phyloP scores from a whole-genome alignment of 2,113 vertebrate genomes.

The Atrichornis clamosus region DNA sequence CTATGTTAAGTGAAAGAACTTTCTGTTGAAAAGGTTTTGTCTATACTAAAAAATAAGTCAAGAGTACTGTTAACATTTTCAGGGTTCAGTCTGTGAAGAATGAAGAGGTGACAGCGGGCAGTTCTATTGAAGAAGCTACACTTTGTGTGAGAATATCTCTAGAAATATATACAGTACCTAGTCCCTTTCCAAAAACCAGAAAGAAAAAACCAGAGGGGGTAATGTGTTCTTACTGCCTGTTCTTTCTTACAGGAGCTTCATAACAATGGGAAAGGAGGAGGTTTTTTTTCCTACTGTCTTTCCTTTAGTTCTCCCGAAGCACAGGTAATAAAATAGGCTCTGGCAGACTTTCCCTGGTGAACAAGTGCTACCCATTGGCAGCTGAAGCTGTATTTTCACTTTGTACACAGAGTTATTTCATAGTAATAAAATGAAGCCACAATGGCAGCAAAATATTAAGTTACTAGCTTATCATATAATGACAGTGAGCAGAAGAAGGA shows the following conservation, averaged over 20 bases:
- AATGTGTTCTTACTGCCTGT: not conserved
- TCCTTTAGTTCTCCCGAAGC: not conserved
- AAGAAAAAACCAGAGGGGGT: not conserved
- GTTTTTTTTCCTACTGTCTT: not conserved
- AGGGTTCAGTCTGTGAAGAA: not conserved
- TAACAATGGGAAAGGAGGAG: not conserved
- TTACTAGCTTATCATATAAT: not conserved
- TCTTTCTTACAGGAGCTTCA: not conserved
- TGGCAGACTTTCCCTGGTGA: not conserved
- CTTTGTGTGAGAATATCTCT: not conserved
- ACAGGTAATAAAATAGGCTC: not conserved
- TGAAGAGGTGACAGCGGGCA: not conserved
- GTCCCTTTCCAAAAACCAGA: not conserved
- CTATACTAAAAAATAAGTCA: not conserved
- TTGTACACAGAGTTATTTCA: not conserved
- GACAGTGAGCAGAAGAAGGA: not conserved
- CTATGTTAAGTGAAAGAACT: not conserved
- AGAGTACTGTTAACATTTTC: not conserved
- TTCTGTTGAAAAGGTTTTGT: not conserved
- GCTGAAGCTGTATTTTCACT: not conserved
- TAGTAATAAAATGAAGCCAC: not conserved
- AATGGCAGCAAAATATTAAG: not conserved
- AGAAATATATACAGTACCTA: not conserved
- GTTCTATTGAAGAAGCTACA: not conserved
- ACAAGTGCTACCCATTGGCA: not conserved